Evolutionary conservation across 2,113 vertebrate genomes (phyloP).

Genomic region (Planiliza haematocheilus): DNA sequence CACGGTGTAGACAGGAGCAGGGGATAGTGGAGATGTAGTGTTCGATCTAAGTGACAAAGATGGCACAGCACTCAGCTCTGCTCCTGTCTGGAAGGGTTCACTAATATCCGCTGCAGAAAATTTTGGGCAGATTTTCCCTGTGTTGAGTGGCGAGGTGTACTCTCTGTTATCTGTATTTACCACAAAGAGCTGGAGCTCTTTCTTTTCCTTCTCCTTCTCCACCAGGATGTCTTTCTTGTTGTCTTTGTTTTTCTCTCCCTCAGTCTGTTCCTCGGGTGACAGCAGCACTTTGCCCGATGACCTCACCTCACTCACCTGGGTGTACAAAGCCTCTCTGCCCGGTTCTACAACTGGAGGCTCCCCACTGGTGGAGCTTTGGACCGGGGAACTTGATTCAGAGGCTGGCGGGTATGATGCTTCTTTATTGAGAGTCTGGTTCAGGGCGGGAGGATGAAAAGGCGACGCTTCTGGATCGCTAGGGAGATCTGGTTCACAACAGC

Average conservation of each 20-base stretch:
- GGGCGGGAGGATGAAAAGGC: constrained; percentile 26
- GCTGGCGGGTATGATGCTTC: neutral
- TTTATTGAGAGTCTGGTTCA: constrained; percentile 3
- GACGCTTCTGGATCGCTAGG: constrained; percentile 70
- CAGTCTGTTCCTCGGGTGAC: constrained; percentile 86
- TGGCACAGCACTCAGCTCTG: constrained; percentile 63
- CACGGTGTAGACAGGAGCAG: constrained; percentile 90
- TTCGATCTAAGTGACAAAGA: constrained; percentile 75
- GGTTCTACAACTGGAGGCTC: constrained; percentile 55
- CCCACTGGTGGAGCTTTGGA: constrained; percentile 55
- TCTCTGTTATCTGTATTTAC: constrained; percentile 73
- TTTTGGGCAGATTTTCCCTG: constrained; percentile 78
- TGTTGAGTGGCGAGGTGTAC: constrained; percentile 88
- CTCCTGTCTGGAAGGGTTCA: constrained; percentile 28
- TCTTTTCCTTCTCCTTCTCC: constrained; percentile 60
- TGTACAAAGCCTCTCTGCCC: constrained; percentile 85
- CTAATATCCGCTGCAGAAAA: constrained; percentile 41
- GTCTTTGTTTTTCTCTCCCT: constrained; percentile 65
- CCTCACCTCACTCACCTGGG: constrained; percentile 93
- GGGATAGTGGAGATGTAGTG: constrained; percentile 32
- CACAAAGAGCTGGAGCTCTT: constrained; percentile 68
- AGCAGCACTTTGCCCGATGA: constrained; percentile 90
- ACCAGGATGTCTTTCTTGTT: constrained; percentile 45
- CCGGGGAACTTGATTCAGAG: neutral
- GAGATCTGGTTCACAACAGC: constrained; percentile 93